phyloP scores from a whole-genome alignment of 2,888 invertebrate genomes.

The Allolobophora icterica region DNA sequence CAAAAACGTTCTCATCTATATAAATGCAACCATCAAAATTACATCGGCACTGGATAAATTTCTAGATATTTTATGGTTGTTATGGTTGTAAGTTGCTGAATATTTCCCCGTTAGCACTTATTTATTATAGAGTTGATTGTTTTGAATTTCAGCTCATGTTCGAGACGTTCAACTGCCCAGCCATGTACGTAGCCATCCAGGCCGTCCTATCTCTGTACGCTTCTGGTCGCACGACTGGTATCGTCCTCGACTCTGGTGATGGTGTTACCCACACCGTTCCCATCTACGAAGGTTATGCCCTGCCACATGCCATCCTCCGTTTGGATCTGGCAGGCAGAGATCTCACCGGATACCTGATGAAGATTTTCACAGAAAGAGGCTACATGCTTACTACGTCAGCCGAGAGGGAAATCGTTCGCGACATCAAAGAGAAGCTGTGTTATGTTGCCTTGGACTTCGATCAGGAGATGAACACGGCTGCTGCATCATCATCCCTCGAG shows the following conservation, averaged over 20 bases:
- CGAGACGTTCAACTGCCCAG: slow-evolving; percentile 51
- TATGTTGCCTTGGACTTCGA: slow-evolving; percentile 92
- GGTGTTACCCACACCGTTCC: slow-evolving; percentile 90
- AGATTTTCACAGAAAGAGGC: slow-evolving; percentile 71
- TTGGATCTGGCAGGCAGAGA: slow-evolving; percentile 48
- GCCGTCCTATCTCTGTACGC: slow-evolving; percentile 56
- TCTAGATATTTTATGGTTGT: background rate
- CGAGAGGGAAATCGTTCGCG: slow-evolving; percentile 90
- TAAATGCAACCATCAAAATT: too few species aligned
- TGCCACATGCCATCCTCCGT: slow-evolving; percentile 76
- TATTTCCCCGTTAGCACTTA: too few species aligned
- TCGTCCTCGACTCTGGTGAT: slow-evolving; percentile 56
- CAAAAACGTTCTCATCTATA: too few species aligned
- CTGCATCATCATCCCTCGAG: slow-evolving; percentile 86
- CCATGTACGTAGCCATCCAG: slow-evolving; percentile 56
- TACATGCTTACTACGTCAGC: slow-evolving; percentile 71
- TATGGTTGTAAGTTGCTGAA: too few species aligned
- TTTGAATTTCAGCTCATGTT: slow-evolving; percentile 41
- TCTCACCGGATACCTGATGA: slow-evolving; percentile 46
- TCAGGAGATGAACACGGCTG: slow-evolving; percentile 92
- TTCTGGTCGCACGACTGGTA: slow-evolving; percentile 77
- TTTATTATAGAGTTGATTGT: too few species aligned
- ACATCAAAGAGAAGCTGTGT: slow-evolving; percentile 92
- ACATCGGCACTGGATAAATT: too few species aligned
- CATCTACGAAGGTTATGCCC: slow-evolving; percentile 70